Evolutionary conservation across 2,888 invertebrate species (phyloP), one percentile per base, ranked within the genome.

Genomic region (Amphimallon solstitiale): DNA sequence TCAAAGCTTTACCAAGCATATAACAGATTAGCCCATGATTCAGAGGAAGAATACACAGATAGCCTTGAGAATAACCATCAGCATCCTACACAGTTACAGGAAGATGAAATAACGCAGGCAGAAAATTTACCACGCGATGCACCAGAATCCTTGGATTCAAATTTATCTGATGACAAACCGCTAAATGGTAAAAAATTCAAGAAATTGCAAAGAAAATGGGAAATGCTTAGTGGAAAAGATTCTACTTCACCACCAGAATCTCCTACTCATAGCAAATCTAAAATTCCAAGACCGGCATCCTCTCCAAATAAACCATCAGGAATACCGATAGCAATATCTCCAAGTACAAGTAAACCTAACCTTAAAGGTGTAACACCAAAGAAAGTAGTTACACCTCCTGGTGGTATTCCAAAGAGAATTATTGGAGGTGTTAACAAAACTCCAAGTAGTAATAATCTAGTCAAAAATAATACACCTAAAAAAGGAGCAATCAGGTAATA

Each of bases 131-230:
- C 67, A n/a, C 52, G 65, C 2, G 77, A 78, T 23, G 80, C 75
- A 6, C 81, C 80, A 0, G 81, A 82, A 74, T 82, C 81, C 6
- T 63, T 81, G 10, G 81, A 82, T 65, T 80, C 80, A 1, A 80
- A 80, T 60, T 63, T 77, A 29, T 78, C 78, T 0, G 82, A 83
- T 68, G 81, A 81, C 21, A 81, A 81, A 70, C 82, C 82, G 7
- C 69, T 84, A 2, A 88, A 87, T 56, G 89, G 88, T 15, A 87
- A 87, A 67, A 89, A 91, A 76, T 93, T 93, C 83, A 86, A 90
- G 17, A 86, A 90, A 70, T 82, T 93, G 66, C 92, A 92, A 76
- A 88, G 91, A 77, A 91, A 91, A 76, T 93, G 93, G 93, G 93
- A 93, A 78, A 86, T 91, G 83, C 84, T 93, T 70, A 90, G 90